A percentile compares a stretch with the other conserved stretches of the same genome.
phyloP scores from a whole-genome alignment of 2,113 vertebrate species.

The Fregata magnificens region DNA sequence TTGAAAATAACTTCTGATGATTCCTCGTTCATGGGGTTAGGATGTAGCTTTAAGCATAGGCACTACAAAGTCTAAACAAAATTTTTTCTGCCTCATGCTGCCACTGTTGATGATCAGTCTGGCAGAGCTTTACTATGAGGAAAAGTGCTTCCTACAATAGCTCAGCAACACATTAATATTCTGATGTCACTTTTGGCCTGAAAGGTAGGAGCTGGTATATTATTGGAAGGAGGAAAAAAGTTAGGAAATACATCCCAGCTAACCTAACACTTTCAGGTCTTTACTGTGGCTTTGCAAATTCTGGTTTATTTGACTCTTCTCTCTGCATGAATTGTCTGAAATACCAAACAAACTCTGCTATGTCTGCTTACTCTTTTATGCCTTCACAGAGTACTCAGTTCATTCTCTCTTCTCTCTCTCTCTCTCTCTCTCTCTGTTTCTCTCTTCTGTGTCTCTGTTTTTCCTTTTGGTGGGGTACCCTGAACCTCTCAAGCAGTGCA shows the following conservation, averaged over 20 bases:
- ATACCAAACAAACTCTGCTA: background rate
- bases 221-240: background rate
- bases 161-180: background rate
- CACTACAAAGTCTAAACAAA: background rate
- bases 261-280: background rate
- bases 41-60: background rate
- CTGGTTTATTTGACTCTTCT: background rate
- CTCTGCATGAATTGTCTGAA: background rate
- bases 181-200: background rate
- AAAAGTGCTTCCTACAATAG: background rate
- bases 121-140: background rate
- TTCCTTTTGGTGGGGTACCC: slow-evolving; percentile 34
- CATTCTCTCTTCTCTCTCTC: background rate
- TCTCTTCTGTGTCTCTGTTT: background rate
- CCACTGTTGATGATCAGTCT: background rate
- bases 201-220: background rate
- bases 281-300: background rate
- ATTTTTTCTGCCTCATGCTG: background rate
- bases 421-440: background rate
- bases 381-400: slow-evolving; percentile 22
- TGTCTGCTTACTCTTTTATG: slow-evolving; percentile 21
- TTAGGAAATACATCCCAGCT: background rate
- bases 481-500: slow-evolving; percentile 82
- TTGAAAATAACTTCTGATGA: background rate
- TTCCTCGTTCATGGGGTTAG: background rate